These are phyloP conservation scores for Merodon equestris DNA, from an alignment of 2,888 invertebrate species.

Conservation along the genomic window DNA sequence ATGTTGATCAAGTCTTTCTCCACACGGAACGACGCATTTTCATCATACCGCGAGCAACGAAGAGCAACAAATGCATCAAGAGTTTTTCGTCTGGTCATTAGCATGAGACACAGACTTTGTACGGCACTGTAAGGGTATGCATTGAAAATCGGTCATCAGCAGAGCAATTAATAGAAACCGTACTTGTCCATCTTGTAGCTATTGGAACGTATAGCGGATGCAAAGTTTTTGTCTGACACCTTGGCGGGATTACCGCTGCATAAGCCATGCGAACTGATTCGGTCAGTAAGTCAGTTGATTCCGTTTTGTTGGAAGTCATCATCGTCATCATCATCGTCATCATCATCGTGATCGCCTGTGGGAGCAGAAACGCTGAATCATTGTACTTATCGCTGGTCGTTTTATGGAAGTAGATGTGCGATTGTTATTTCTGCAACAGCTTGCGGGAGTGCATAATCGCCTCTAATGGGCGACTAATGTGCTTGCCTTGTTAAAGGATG, in stretches of 20 bases:
- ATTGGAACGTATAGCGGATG: slow-evolving; percentile 48
- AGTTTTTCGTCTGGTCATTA: not conserved
- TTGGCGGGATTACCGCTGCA: slow-evolving; percentile 26
- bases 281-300: slow-evolving; percentile 65
- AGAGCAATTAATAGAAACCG: slow-evolving; percentile 62
- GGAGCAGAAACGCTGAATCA: slow-evolving; percentile 46
- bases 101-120: slow-evolving; percentile 15
- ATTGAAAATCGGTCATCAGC: slow-evolving; percentile 57
- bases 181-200: slow-evolving; percentile 44
- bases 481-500: slow-evolving; percentile 59
- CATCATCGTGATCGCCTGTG: slow-evolving; percentile 16
- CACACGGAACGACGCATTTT: too few species aligned
- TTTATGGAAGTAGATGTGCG: slow-evolving; percentile 1
- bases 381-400: slow-evolving; percentile 27
- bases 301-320: slow-evolving; percentile 51
- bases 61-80: not conserved
- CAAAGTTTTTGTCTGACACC: slow-evolving; percentile 1
- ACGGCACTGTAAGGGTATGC: slow-evolving; percentile 16
- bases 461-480: slow-evolving; percentile 42
- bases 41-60: too few species aligned
- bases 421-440: not conserved
- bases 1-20: not conserved
- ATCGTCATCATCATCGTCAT: too few species aligned
- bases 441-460: slow-evolving; percentile 23
- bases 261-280: slow-evolving; percentile 62